A percentile compares a stretch with the other conserved stretches of the same genome.
Conservation (phyloP, 2,888 invertebrate genomes). For the Dryadula phaetusa region DNA sequence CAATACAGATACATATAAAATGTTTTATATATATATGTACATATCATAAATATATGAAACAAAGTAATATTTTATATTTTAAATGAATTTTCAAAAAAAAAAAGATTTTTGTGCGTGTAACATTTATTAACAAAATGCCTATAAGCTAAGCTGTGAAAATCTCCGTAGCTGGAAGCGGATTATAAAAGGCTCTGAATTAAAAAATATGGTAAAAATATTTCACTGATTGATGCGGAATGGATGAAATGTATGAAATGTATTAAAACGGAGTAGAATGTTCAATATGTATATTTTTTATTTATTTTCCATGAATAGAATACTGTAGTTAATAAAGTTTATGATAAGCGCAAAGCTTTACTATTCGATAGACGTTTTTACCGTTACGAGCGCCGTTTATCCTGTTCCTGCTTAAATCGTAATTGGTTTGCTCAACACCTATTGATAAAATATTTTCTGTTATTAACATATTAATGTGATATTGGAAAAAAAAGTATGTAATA, state of each 20-base stretch:
- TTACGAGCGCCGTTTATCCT: slow-evolving; percentile 53
- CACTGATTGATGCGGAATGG: slow-evolving; percentile 15
- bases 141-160: slow-evolving; percentile 17
- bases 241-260: slow-evolving; percentile 4
- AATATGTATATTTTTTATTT: slow-evolving; percentile 1
- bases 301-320: slow-evolving; percentile 9
- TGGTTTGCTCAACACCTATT: slow-evolving; percentile 67
- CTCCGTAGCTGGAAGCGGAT: slow-evolving; percentile 15
- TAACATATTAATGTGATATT: background rate
- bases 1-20: too few relatives aligned
- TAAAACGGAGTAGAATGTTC: too few relatives aligned
- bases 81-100: background rate
- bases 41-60: too few relatives aligned
- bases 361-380: slow-evolving; percentile 38
- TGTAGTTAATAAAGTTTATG: slow-evolving; percentile 18
- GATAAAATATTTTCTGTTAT: slow-evolving; percentile 18
- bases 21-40: too few relatives aligned
- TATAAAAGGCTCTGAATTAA: slow-evolving; percentile 7
- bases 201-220: slow-evolving; percentile 14
- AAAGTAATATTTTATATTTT: background rate
- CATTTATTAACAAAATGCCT: slow-evolving; percentile 13
- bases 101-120: slow-evolving; percentile 4
- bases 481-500: background rate
- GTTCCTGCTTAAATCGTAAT: slow-evolving; percentile 76
- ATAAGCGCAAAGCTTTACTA: slow-evolving; percentile 5